Evolutionary conservation across 2,797 vertebrate species (phyloP).

Genomic region (Yasuhikotakia modesta): DNA sequence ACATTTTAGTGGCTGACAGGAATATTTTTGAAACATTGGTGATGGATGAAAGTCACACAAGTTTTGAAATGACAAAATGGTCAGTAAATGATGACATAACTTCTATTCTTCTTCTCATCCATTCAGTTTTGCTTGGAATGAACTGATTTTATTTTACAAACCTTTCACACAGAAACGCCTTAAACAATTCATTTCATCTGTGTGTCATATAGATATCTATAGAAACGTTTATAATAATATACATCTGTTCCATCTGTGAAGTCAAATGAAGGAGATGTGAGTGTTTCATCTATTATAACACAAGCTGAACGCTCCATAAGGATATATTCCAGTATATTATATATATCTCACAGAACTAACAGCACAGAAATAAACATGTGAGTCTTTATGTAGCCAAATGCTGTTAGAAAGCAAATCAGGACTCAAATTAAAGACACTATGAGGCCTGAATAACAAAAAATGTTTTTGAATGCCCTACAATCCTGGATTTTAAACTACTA

Average conservation of each 20-base stretch:
- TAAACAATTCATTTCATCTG: background rate
- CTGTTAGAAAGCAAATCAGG: too few species aligned
- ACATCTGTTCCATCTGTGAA: background rate
- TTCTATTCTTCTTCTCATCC: background rate
- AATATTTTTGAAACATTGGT: too few species aligned
- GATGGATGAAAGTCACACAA: too few species aligned
- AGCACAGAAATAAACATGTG: background rate
- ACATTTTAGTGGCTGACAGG: background rate
- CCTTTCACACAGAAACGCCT: slow-evolving; percentile 1
- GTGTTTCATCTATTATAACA: slow-evolving; percentile 33
- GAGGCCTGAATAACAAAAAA: too few species aligned
- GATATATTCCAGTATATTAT: slow-evolving; percentile 37
- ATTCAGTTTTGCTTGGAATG: background rate
- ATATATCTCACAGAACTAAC: background rate
- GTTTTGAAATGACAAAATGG: too few species aligned
- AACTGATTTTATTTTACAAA: background rate
- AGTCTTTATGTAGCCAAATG: background rate
- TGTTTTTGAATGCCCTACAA: too few species aligned
- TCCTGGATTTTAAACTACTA: background rate
- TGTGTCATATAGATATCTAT: slow-evolving; percentile 3
- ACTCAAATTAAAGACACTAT: too few species aligned
- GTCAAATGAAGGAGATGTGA: background rate
- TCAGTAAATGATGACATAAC: too few species aligned
- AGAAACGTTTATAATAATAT: background rate
- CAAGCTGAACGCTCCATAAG: slow-evolving; percentile 31